Conservation (phyloP, 1,140 invertebrate genomes). For the Anthonomus grandis region DNA sequence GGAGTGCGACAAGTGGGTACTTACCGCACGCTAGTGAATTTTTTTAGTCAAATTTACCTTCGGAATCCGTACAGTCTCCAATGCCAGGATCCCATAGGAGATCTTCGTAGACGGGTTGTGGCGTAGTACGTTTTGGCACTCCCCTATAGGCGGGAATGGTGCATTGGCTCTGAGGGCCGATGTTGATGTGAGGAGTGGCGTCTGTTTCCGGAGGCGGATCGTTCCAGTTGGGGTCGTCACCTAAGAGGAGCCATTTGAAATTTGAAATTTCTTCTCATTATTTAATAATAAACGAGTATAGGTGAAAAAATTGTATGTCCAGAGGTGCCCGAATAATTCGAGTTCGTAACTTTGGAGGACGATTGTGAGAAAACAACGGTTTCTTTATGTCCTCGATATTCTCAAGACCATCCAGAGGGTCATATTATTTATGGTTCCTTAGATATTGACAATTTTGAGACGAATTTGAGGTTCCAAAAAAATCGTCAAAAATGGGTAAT, state of each 20-base stretch:
- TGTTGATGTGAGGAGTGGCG: constrained; percentile 74
- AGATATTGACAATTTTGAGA: no score
- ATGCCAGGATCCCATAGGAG: constrained; percentile 84
- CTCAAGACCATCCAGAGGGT: no score
- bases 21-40: background rate
- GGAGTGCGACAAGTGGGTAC: background rate
- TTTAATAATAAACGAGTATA: no score
- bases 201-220: constrained; percentile 52
- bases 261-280: background rate
- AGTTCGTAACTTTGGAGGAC: no score
- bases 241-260: constrained; percentile 27
- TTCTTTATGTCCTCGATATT: no score
- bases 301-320: no score
- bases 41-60: constrained; percentile 56
- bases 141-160: constrained; percentile 54
- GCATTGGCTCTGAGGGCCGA: constrained; percentile 87
- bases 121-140: constrained; percentile 44
- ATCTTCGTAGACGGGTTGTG: constrained; percentile 60
- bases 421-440: no score
- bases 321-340: no score
- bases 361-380: no score
- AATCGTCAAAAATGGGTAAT: no score
- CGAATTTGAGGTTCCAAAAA: no score
- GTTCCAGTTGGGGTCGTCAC: constrained; percentile 37
- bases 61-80: constrained; percentile 67